Conservation (phyloP, 2,113 vertebrate genomes). For the Zeus faber region DNA sequence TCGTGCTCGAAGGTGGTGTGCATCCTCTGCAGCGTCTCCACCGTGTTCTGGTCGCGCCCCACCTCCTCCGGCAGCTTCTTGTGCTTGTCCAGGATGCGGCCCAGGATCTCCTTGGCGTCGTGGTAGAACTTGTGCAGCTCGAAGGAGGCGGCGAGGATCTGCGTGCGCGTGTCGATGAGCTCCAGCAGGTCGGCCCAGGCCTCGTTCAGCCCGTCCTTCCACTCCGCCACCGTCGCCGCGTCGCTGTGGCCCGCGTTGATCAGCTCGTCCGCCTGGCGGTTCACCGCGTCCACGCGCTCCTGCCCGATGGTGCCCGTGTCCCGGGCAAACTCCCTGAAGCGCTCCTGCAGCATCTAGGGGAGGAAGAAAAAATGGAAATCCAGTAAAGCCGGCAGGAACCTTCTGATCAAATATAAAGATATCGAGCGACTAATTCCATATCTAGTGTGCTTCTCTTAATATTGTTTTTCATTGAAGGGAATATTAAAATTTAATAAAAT, state of each 20-base stretch:
- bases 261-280: conserved; percentile 93
- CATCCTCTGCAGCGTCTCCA: conserved; percentile 96
- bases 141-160: conserved; percentile 88
- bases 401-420: too few relatives aligned
- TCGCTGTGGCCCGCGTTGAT: conserved; percentile 94
- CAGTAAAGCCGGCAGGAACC: too few relatives aligned
- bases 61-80: conserved; percentile 98
- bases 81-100: conserved; percentile 97
- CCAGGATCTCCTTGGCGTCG: conserved; percentile 87
- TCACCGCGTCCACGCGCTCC: conserved; percentile 92
- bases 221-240: conserved; percentile 92
- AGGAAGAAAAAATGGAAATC: too few relatives aligned
- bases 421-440: too few relatives aligned
- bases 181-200: conserved; percentile 92
- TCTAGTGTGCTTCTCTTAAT: too few relatives aligned
- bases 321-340: conserved; percentile 95
- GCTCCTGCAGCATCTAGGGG: conserved; percentile 92
- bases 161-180: conserved; percentile 90
- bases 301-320: conserved; percentile 97
- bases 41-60: conserved; percentile 97
- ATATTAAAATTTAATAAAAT: too few relatives aligned
- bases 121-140: conserved; percentile 95
- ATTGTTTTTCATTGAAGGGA: too few relatives aligned
- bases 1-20: conserved; percentile 97
- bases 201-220: conserved; percentile 93